Evolutionary conservation across 2,888 invertebrate genomes (phyloP).

Genomic region (Hydroisotoma schaefferi): DNA sequence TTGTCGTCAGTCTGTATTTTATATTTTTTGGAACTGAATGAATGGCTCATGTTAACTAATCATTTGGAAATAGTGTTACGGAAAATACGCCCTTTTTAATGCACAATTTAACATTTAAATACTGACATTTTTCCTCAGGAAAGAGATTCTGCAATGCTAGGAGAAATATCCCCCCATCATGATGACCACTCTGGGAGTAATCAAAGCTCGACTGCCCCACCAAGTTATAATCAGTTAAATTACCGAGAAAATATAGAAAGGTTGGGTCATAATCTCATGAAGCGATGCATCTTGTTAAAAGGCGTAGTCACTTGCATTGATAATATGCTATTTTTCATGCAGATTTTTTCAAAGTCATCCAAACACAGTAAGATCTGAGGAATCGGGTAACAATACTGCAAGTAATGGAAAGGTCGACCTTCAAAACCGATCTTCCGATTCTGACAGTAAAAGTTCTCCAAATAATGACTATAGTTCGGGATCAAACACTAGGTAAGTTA

Average conservation of each 20-base stretch:
- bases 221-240: slow-evolving; percentile 80
- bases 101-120: background rate
- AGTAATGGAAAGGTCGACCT: slow-evolving; percentile 25
- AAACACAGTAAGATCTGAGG: slow-evolving; percentile 59
- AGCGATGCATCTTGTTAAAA: background rate
- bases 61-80: no score
- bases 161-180: slow-evolving; percentile 79
- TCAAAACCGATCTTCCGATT: slow-evolving; percentile 28
- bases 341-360: slow-evolving; percentile 67
- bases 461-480: slow-evolving; percentile 46
- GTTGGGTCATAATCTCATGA: slow-evolving; percentile 50
- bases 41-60: no score
- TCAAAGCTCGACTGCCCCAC: slow-evolving; percentile 72
- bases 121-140: slow-evolving; percentile 56
- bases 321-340: slow-evolving; percentile 2
- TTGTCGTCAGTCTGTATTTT: slow-evolving; percentile 4
- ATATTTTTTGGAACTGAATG: no score
- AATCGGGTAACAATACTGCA: slow-evolving; percentile 54
- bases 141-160: slow-evolving; percentile 74
- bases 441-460: slow-evolving; percentile 47
- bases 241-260: slow-evolving; percentile 76
- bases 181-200: slow-evolving; percentile 70
- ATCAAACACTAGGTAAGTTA: slow-evolving; percentile 38
- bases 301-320: no score
- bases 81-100: no score